A percentile compares a stretch with the other conserved stretches of the same genome.
These are phyloP conservation scores for Cactoblastis cactorum DNA, from an alignment of 2,888 invertebrate species.

Conservation along the genomic window DNA sequence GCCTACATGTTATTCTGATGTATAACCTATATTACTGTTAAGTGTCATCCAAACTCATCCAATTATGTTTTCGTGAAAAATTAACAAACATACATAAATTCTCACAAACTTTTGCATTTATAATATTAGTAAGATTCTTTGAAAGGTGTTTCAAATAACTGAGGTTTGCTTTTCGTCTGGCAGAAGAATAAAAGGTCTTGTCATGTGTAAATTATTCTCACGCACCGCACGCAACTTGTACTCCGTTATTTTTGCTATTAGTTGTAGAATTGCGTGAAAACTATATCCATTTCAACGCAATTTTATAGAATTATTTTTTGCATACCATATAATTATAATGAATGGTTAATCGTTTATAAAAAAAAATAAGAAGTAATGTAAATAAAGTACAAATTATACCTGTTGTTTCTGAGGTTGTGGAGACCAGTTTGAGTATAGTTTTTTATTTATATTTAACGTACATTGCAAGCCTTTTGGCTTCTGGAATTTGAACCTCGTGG, in stretches of 20 bases:
- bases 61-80: too few species aligned
- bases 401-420: neutral
- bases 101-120: too few species aligned
- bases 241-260: neutral
- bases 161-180: neutral
- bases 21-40: too few species aligned
- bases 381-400: neutral
- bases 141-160: neutral
- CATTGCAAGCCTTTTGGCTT: neutral
- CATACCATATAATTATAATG: neutral
- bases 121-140: too few species aligned
- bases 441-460: neutral
- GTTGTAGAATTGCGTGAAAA: neutral
- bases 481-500: neutral
- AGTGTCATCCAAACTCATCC: too few species aligned
- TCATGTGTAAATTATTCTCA: neutral
- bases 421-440: neutral
- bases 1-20: too few species aligned
- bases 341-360: neutral
- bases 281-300: neutral
- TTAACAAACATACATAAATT: too few species aligned
- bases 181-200: neutral
- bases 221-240: neutral
- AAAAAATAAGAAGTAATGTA: neutral
- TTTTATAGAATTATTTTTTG: neutral